Base-by-base conservation (phyloP, 2,797 vertebrate species). In the Propithecus perrieri region DNA sequence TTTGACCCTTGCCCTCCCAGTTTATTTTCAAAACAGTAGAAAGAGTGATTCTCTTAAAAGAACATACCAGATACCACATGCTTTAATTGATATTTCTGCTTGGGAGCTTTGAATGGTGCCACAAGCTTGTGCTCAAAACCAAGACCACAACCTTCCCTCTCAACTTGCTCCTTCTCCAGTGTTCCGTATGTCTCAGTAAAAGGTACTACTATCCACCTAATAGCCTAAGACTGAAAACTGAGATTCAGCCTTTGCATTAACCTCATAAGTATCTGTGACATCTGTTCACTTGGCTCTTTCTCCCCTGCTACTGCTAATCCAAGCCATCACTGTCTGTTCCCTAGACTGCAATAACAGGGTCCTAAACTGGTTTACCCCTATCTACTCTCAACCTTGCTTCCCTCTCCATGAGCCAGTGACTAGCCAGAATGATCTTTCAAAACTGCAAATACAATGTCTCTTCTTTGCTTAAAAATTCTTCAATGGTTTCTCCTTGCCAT, bases 1-100 rank as follows among this genome's bases (percentile, higher is more conserved):
- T 95, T 55, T 53, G 28, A 76, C 13, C 24, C 11, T 3, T 15
- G 4, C 3, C 43, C 10, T 5, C 28, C 5, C 5, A 85, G 46
- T 55, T 78, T 83, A 61, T 80, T 93, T 89, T 63, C 48, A 72
- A 80, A 95, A 86, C 2, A 93, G 38, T 13, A 92, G 30, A 69
- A 93, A 79, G 18, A 65, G 22, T 78, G 67, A 94, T 48, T 95
- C 10, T 61, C 30, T 61, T 75, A 63, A 78, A 95, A 75, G 50
- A 57, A 76, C n/a, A 24, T 22, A 61, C n/a, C 43, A 35, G 76
- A 81, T 4, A n/a, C 11, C 20, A 43, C 20, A 46, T 30, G 33
- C 26, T n/a, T 84, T 71, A 94, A 43, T 0, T 87, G 28, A 93
- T 87, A 96, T 89, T 79, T 95, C 41, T 65, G 55, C 57, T 91